phyloP scores from a whole-genome alignment of 1,140 invertebrate species.

The Zaprionus ornatus region DNA sequence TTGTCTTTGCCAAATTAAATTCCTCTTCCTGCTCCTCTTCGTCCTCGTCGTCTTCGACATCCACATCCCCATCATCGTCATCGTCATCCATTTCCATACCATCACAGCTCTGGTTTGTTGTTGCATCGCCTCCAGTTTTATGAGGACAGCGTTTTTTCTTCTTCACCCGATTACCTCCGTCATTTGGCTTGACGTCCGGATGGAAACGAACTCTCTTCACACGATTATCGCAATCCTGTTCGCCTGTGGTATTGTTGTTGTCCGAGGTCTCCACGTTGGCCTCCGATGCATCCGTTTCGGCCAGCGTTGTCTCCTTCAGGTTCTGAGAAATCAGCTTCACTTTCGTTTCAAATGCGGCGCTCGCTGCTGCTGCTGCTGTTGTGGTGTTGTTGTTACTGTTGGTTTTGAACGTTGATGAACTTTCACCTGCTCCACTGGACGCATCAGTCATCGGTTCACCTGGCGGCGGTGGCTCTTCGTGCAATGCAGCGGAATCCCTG shows the following conservation, averaged over 20 bases:
- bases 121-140: constrained; percentile 23
- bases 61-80: constrained; percentile 26
- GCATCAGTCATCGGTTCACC: constrained; percentile 31
- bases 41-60: constrained; percentile 29
- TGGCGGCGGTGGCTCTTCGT: constrained; percentile 19
- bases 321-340: constrained; percentile 77
- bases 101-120: constrained; percentile 48
- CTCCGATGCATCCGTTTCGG: constrained; percentile 29
- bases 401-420: constrained; percentile 30
- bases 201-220: constrained; percentile 74
- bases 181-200: constrained; percentile 73
- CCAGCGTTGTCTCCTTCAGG: constrained; percentile 76
- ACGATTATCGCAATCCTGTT: constrained; percentile 40
- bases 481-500: constrained; percentile 58
- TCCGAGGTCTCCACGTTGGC: background rate
- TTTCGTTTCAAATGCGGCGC: constrained; percentile 73
- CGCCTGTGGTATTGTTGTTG: background rate
- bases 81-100: constrained; percentile 65
- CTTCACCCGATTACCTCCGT: constrained; percentile 69
- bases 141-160: constrained; percentile 59
- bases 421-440: constrained; percentile 23
- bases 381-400: constrained; percentile 32
- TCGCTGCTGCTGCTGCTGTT: constrained; percentile 39
- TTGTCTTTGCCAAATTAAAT: constrained; percentile 71
- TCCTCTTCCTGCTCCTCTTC: constrained; percentile 65